These are phyloP conservation scores for Ispidina picta DNA, from an alignment of 2,797 vertebrate species.

Conservation along the genomic window DNA sequence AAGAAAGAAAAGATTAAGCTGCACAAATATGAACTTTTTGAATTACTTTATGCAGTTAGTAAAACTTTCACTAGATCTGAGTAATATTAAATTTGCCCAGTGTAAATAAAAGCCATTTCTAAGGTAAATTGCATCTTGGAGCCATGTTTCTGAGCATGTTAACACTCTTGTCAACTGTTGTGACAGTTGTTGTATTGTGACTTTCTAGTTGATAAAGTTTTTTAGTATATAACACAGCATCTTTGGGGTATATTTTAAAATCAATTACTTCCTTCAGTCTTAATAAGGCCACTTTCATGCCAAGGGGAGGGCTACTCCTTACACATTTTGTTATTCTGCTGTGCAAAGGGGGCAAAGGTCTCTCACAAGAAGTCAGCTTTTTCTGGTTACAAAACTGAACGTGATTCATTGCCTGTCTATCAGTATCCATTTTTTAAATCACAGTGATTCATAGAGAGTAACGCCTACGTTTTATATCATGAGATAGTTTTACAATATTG, in stretches of 20 bases:
- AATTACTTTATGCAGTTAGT: neutral
- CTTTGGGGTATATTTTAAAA: conserved; percentile 45
- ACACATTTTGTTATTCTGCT: neutral
- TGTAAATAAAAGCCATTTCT: neutral
- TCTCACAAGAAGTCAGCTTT: conserved; percentile 73
- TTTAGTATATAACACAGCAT: neutral
- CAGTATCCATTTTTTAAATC: conserved; percentile 58
- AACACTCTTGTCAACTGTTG: neutral
- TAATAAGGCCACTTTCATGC: conserved; percentile 41
- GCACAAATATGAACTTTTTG: neutral
- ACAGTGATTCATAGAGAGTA: conserved; percentile 60
- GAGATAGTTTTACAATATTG: conserved; percentile 3
- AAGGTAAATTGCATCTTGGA: neutral
- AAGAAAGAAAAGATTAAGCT: neutral
- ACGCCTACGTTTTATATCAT: conserved; percentile 82
- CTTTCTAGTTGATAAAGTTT: neutral
- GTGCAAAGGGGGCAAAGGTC: conserved; percentile 83
- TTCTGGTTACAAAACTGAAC: conserved; percentile 77
- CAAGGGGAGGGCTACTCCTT: conserved; percentile 51
- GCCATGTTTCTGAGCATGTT: neutral
- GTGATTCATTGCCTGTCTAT: conserved; percentile 70
- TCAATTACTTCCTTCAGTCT: conserved; percentile 45
- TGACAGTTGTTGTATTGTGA: neutral
- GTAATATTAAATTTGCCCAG: neutral
- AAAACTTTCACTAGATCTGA: neutral